Base-by-base conservation (phyloP, 2,888 invertebrate genomes). In the Caenorhabditis japonica region DNA sequence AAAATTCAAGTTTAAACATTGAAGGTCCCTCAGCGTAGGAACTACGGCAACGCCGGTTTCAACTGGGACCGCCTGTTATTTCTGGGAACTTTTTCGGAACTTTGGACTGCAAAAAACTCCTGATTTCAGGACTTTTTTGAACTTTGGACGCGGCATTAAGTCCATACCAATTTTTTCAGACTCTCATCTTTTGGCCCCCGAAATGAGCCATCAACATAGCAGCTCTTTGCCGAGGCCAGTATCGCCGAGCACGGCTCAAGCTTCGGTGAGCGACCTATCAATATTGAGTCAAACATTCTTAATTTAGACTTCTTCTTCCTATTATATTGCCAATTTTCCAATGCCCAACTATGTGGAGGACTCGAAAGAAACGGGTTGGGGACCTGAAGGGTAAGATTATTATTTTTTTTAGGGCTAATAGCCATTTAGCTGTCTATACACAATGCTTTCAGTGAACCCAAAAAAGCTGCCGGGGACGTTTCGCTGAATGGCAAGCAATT, bases 381-480 rank as follows among this genome's bases (percentile, higher is more conserved):
- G 5, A 23, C 34, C n/a, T 33, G n/a, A 21, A 51, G 38, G 60
- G 36, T 13, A 25, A 46, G 3, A 23, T 25, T 46, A 10, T 44
- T 44, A 19, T 44, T 21, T 39, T 17, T 7, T 44, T 12, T 15
- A 44, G 21, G 21, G 3, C 10, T 12, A 4, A 19, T 43, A 12
- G 17, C 3, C 25, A 23, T 23, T n/a, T 2, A 7, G 25, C 5
- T 15, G 46, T 8, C n/a, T 30, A 38, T 4, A 5, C 27, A 25
- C 21, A 23, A 15, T 7, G 13, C 38, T 46, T 80, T 44, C 64
- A 76, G 80, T 13, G 58, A 68, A 7, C 82, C 82, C 13, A 69
- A 69, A 15, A 84, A 84, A 72, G 80, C 78, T 3, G 79, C 81
- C 1, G 84, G 84, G 10, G 84, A 84, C 47, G 79, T 84, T 3